These are phyloP conservation scores for Stegophylla sp. DNA, from an alignment of 2,888 invertebrate species.

Conservation along the genomic window DNA sequence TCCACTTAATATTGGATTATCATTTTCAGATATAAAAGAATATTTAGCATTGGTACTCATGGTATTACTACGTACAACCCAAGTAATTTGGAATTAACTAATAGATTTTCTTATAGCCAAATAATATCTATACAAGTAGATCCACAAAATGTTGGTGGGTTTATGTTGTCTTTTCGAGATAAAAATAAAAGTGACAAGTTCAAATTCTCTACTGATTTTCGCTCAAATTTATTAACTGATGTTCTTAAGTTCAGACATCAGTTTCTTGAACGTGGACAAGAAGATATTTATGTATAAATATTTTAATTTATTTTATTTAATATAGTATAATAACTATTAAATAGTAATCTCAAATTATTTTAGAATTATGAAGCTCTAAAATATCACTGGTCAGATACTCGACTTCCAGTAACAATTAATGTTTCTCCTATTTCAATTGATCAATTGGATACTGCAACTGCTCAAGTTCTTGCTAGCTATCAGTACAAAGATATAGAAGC, in stretches of 20 bases:
- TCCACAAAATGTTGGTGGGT: slow-evolving; percentile 68
- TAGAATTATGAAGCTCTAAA: slow-evolving; percentile 90
- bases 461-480: slow-evolving; percentile 81
- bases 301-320: background rate
- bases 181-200: slow-evolving; percentile 87
- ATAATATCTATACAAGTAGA: slow-evolving; percentile 75
- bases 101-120: slow-evolving; percentile 88
- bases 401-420: slow-evolving; percentile 86
- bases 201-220: slow-evolving; percentile 95
- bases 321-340: background rate
- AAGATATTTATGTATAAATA: slow-evolving; percentile 64
- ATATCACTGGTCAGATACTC: slow-evolving; percentile 94
- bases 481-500: slow-evolving; percentile 86
- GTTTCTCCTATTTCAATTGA: slow-evolving; percentile 91
- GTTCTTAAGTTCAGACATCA: slow-evolving; percentile 81
- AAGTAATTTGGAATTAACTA: slow-evolving; percentile 86
- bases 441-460: slow-evolving; percentile 87
- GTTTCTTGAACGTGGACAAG: slow-evolving; percentile 82
- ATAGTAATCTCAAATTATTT: slow-evolving; percentile 60
- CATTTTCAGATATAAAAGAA: slow-evolving; percentile 82
- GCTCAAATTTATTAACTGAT: slow-evolving; percentile 89
- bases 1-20: slow-evolving; percentile 60
- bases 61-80: slow-evolving; percentile 98
- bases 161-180: slow-evolving; percentile 75
- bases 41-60: slow-evolving; percentile 93